Evolutionary conservation across 2,113 vertebrate species (phyloP), one percentile per base, ranked within the genome.

Genomic region (Psophia crepitans): DNA sequence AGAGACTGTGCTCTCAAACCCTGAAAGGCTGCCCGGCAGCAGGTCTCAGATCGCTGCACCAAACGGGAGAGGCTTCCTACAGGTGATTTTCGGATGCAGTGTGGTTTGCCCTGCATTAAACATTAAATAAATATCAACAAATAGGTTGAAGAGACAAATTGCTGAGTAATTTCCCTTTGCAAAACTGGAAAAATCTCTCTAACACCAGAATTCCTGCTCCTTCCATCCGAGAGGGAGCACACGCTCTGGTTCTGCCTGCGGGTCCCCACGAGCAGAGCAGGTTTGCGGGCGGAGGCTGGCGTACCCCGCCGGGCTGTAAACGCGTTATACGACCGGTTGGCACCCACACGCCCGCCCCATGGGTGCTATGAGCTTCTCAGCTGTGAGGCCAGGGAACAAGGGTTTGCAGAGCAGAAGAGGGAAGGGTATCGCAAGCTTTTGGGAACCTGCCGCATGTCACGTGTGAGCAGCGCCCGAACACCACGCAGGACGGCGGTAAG

Each of bases 181-280:
- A 80, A 60, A 48, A 74, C 49, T 30, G 46, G 27, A 48, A 66
- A 43, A 41, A 49, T 8, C 28, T 74, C 37, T 69, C 26, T 8
- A 24, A 33, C 17, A 30, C 26, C n/a, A 32, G 30, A 39, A 41
- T 2, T 65, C 37, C 54, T 43, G 39, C 28, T 63, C 57, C 49
- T 63, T 71, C 48, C 30, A 18, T 8, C 39, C 11, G 41, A 24
- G 32, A 92, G 43, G 61, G 43, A 82, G 5, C 33, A 10, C 13
- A 12, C 0, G 1, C 18, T 60, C n/a, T 1, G 1, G 24, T 19
- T 27, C 39, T 54, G 66, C 60, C 53, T 5, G 26, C 1, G 2
- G 90, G 37, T 46, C 6, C 35, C 33, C 53, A 22, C 0, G 4
- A n/a, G 20, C n/a, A 21, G 48, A 6, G 37, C 23, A 17, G 37